These are phyloP conservation scores for Macrosiphum euphorbiae DNA, from an alignment of 2,888 invertebrate species.

Conservation along the genomic window DNA sequence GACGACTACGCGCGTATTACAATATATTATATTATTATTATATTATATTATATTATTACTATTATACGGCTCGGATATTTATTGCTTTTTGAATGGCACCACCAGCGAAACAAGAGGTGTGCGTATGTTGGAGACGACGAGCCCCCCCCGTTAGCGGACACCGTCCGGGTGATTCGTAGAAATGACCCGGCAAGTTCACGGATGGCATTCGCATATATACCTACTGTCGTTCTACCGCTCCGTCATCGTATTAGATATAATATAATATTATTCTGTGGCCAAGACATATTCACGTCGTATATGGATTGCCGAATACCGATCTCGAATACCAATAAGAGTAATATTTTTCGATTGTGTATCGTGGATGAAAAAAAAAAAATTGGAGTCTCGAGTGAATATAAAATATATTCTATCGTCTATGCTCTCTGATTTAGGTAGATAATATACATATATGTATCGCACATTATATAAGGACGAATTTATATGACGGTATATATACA, in stretches of 20 bases:
- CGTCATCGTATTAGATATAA: neutral
- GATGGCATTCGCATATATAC: neutral
- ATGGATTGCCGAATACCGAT: neutral
- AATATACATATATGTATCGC: neutral
- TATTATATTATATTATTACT: neutral
- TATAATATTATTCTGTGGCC: neutral
- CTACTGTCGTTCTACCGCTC: neutral
- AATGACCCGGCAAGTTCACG: neutral
- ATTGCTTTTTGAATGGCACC: slow-evolving; percentile 53
- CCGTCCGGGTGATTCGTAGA: slow-evolving; percentile 30
- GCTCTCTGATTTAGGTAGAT: too few relatives aligned
- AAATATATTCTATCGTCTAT: neutral
- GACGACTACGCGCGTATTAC: slow-evolving; percentile 33
- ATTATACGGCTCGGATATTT: slow-evolving; percentile 38
- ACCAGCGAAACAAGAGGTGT: slow-evolving; percentile 9
- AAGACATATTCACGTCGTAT: neutral
- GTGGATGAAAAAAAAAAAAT: neutral
- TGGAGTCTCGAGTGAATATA: neutral
- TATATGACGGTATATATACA: neutral
- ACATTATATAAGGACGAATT: neutral
- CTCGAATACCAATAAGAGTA: neutral
- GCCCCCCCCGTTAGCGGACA: slow-evolving; percentile 18
- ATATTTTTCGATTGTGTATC: neutral
- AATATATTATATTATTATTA: neutral
- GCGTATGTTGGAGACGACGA: neutral